These are phyloP conservation scores for Chlorodrepanis virens DNA, from an alignment of 2,113 vertebrate genomes.

Conservation along the genomic window DNA sequence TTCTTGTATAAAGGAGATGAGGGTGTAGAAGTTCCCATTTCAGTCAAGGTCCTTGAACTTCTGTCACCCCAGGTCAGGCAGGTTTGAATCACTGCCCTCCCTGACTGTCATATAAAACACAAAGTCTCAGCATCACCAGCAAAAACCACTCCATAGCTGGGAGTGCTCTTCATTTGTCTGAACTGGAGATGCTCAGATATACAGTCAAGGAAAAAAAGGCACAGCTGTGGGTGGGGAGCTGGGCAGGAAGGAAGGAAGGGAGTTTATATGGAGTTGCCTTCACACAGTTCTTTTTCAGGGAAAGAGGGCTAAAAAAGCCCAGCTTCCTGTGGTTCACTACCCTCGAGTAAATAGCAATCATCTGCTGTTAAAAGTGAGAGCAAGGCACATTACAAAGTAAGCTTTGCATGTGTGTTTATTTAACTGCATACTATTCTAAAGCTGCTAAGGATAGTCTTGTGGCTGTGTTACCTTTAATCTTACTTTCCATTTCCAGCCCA, in stretches of 20 bases:
- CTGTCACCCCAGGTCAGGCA: not conserved
- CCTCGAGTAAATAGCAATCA: conserved; percentile 47
- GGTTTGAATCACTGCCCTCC: not conserved
- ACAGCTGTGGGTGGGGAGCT: not conserved
- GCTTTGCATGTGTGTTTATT: conserved; percentile 12
- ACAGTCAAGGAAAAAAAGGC: not conserved
- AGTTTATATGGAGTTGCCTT: not conserved
- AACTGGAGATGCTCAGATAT: not conserved
- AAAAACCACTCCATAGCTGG: not conserved
- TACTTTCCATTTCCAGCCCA: conserved; percentile 68
- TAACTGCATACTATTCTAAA: conserved; percentile 55
- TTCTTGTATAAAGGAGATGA: not conserved
- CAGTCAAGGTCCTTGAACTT: not conserved
- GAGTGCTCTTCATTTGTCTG: not conserved
- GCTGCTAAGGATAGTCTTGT: conserved; percentile 44
- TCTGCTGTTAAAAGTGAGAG: conserved; percentile 31
- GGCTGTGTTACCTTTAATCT: conserved; percentile 62
- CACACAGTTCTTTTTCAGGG: not conserved
- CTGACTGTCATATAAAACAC: not conserved
- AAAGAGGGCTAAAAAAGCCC: conserved; percentile 7
- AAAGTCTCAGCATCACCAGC: not conserved
- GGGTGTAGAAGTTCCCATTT: not conserved
- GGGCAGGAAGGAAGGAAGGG: not conserved
- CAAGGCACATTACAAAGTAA: not conserved
- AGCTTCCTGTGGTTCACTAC: conserved; percentile 15